A percentile compares a stretch with the other conserved stretches of the same genome.
phyloP scores from a whole-genome alignment of 2,888 invertebrate species.

The Cenopis cana region DNA sequence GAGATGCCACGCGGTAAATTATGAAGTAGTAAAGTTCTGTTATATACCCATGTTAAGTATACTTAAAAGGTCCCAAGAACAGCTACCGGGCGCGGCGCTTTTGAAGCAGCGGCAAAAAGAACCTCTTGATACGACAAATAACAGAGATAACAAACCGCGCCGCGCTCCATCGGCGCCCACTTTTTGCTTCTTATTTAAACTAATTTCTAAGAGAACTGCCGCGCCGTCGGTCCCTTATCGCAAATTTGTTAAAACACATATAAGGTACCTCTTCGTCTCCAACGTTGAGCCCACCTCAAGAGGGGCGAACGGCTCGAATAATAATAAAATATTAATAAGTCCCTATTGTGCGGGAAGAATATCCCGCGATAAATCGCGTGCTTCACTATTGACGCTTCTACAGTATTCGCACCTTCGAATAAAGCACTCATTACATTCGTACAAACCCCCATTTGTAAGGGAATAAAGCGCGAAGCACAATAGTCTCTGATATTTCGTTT shows the following conservation, averaged over 20 bases:
- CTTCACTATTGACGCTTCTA: slow-evolving; percentile 64
- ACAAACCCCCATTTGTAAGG: slow-evolving; percentile 77
- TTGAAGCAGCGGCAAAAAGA: slow-evolving; percentile 70
- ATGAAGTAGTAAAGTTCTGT: slow-evolving; percentile 55
- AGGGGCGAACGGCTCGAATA: slow-evolving; percentile 31
- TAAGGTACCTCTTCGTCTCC: not conserved
- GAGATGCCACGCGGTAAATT: slow-evolving; percentile 61
- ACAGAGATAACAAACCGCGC: slow-evolving; percentile 77
- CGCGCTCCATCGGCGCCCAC: slow-evolving; percentile 67
- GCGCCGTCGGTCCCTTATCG: slow-evolving; percentile 62
- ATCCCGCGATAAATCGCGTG: slow-evolving; percentile 64
- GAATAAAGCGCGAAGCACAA: slow-evolving; percentile 78
- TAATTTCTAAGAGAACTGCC: slow-evolving; percentile 61
- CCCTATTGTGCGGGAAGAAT: slow-evolving; percentile 48
- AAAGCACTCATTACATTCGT: slow-evolving; percentile 80
- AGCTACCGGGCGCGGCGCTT: slow-evolving; percentile 77
- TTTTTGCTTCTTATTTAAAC: slow-evolving; percentile 71
- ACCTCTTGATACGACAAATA: slow-evolving; percentile 83
- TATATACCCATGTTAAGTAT: slow-evolving; percentile 62
- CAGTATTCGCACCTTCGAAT: slow-evolving; percentile 77
- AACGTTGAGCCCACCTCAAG: slow-evolving; percentile 13
- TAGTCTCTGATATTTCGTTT: slow-evolving; percentile 78
- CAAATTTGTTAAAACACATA: slow-evolving; percentile 48
- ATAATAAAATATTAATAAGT: slow-evolving; percentile 43
- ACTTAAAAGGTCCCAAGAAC: slow-evolving; percentile 61